Evolutionary conservation across 2,888 invertebrate species (phyloP), one percentile per base, ranked within the genome.

Genomic region (Acanthosepion esculentum): DNA sequence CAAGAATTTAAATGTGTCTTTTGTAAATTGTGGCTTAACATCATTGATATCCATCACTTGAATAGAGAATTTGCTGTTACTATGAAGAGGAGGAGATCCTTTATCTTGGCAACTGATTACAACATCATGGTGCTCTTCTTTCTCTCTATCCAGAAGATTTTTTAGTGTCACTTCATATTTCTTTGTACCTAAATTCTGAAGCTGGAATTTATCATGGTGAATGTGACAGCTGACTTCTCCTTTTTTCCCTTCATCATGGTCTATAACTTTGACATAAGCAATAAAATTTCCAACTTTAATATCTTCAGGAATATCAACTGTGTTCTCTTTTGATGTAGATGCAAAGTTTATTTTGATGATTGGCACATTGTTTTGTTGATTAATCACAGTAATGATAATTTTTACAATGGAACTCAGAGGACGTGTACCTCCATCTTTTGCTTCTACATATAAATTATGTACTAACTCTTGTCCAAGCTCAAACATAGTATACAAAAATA

Each of bases 301-400:
- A 78, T 78, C n/a, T n/a, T 78, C 78, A 78, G n/a, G 33, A 78
- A 78, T 78, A 33, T 78, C 78, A 33, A 78, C 78, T n/a, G 78
- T 78, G 78, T 78, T 78, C 23, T 78, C n/a, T 15, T 78, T 78
- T 78, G 78, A 78, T 33, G 78, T n/a, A 12, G 78, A n/a, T 0
- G n/a, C 78, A 78, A 78, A 78, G 78, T 78, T 78, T 78, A 78
- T 78, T 78, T 78, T 78, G n/a, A 78, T 78, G 78, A 78, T 78
- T 78, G 78, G 78, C 2, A n/a, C 78, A 78, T 78, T 78, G n/a
- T 78, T 78, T 78, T 78, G n/a, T 33, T 33, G 78, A 33, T 78
- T 78, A 33, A 78, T n/a, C 12, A 78, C 15, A 78, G 12, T 78
- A n/a, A 78, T 33, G 10, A 78, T 78, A 78, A 78, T 12, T 78